Conservation (phyloP, 2,888 invertebrate species). For the Mythimna impura region DNA sequence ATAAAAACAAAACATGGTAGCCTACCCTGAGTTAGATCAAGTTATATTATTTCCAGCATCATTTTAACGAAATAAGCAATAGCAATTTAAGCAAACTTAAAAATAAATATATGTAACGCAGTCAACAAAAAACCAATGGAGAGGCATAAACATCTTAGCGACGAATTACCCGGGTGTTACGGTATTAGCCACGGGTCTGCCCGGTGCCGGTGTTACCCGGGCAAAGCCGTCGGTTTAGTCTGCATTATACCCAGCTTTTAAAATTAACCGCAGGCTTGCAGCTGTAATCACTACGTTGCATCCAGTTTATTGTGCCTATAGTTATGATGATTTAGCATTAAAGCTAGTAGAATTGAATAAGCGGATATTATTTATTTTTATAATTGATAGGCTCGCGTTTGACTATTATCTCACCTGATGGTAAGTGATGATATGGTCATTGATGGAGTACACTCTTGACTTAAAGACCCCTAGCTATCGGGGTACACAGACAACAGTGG, state of each 20-base stretch:
- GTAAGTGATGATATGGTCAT: background rate
- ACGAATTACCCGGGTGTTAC: constrained; percentile 43
- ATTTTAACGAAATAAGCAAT: background rate
- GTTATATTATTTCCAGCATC: too few relatives aligned
- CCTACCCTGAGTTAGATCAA: too few relatives aligned
- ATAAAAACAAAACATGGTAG: too few relatives aligned
- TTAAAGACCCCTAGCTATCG: background rate
- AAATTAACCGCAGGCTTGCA: constrained; percentile 65
- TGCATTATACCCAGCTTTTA: constrained; percentile 64
- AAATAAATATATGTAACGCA: background rate
- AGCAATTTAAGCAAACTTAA: background rate
- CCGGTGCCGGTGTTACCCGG: constrained; percentile 10
- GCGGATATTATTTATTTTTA: too few relatives aligned
- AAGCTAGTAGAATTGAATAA: background rate
- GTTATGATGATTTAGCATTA: too few relatives aligned
- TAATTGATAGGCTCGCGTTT: background rate
- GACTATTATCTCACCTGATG: background rate
- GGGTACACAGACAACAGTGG: too few relatives aligned
- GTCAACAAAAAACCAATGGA: constrained; percentile 16
- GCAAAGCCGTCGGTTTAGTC: constrained; percentile 42
- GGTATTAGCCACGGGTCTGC: constrained; percentile 19
- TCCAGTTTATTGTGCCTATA: background rate
- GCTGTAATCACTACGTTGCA: constrained; percentile 34
- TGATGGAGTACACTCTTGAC: too few relatives aligned
- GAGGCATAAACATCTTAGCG: constrained; percentile 44